Conservation (phyloP, 30 jellyfish, hydroid and myxozoan species). For the Hydra vulgaris region DNA sequence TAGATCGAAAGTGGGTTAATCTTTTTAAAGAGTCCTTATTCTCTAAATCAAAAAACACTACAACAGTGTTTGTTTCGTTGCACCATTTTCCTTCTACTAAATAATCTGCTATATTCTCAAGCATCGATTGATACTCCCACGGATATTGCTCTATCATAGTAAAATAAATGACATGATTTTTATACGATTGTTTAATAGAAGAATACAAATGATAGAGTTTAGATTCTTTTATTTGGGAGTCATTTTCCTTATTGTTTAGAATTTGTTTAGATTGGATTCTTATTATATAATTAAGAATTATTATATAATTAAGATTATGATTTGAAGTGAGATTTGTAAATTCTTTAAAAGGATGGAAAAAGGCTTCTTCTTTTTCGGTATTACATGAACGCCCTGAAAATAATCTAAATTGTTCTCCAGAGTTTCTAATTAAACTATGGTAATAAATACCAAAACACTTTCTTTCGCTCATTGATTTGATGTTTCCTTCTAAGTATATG, state of each 20-base stretch:
- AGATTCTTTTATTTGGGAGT: too few species aligned
- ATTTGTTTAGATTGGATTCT: neutral
- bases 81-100: constrained; percentile 8
- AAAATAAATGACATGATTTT: neutral
- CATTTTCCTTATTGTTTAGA: neutral
- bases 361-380: constrained; percentile 14
- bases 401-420: constrained; percentile 9
- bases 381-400: constrained; percentile 14
- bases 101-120: constrained; percentile 7
- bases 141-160: constrained; percentile 2
- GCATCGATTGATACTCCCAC: constrained; percentile 1
- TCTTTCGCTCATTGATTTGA: constrained; percentile 5
- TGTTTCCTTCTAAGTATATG: neutral
- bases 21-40: neutral
- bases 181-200: too few species aligned
- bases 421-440: constrained; percentile 1
- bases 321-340: constrained; percentile 13
- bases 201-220: too few species aligned
- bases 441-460: neutral
- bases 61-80: neutral
- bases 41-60: neutral
- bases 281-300: too few species aligned
- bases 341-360: neutral
- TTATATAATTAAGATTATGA: neutral
- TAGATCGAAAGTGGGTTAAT: constrained; percentile 7